Evolutionary conservation across 2,888 invertebrate genomes (phyloP).

Genomic region (Drosophila peninsularis): DNA sequence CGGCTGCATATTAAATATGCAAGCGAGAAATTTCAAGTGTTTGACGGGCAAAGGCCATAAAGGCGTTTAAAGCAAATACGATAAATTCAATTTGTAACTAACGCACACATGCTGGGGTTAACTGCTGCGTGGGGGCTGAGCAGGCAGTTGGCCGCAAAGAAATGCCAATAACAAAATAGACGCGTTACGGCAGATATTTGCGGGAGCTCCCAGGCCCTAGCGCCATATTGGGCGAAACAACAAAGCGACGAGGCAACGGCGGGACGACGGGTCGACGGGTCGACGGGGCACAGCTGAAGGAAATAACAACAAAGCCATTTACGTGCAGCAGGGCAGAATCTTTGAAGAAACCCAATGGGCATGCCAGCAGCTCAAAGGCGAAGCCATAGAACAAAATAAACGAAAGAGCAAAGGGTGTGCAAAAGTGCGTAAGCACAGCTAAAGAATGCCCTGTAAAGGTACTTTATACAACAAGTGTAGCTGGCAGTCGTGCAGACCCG

Average conservation of each 20-base stretch:
- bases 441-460: background rate
- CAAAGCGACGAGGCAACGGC: background rate
- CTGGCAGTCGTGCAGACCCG: background rate
- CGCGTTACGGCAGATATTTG: constrained; percentile 45
- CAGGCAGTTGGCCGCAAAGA: constrained; percentile 32
- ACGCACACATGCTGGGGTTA: constrained; percentile 43
- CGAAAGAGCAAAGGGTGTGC: background rate
- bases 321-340: constrained; percentile 51
- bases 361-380: constrained; percentile 39
- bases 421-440: background rate
- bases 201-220: constrained; percentile 1
- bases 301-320: constrained; percentile 57
- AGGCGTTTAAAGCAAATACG: constrained; percentile 72
- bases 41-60: constrained; percentile 26
- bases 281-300: constrained; percentile 23
- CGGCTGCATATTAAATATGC: constrained; percentile 54
- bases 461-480: background rate
- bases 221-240: constrained; percentile 31
- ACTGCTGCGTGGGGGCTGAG: constrained; percentile 9
- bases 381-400: constrained; percentile 11
- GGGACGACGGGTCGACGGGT: background rate
- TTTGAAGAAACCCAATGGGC: constrained; percentile 56
- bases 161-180: constrained; percentile 62
- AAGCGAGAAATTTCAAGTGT: constrained; percentile 36
- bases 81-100: constrained; percentile 71